These are phyloP conservation scores for Germaria angustata DNA, from an alignment of 2,888 invertebrate genomes.

Conservation along the genomic window DNA sequence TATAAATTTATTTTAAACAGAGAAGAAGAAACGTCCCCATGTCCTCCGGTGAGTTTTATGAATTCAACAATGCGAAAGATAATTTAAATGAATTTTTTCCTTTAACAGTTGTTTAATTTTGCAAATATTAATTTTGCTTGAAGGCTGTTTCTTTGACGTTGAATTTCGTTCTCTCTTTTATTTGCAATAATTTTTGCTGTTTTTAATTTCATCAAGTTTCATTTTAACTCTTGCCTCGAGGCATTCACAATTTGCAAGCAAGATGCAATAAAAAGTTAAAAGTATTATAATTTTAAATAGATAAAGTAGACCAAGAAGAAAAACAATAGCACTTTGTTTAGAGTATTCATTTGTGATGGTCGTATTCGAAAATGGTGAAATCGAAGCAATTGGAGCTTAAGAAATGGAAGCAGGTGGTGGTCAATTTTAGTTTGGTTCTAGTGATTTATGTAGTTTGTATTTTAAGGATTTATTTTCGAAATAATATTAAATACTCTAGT, in stretches of 20 bases:
- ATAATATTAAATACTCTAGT: no score
- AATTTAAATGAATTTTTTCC: slow-evolving; percentile 31
- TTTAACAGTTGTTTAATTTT: slow-evolving; percentile 19
- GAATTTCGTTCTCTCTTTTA: neutral
- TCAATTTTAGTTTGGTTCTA: no score
- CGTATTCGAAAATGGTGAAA: neutral
- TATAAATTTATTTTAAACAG: neutral
- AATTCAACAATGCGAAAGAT: slow-evolving; percentile 36
- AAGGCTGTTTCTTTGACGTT: slow-evolving; percentile 15
- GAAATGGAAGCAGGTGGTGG: neutral
- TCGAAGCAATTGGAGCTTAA: neutral
- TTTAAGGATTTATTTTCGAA: no score
- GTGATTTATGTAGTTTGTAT: no score
- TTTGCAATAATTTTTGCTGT: slow-evolving; percentile 10
- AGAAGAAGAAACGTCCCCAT: neutral
- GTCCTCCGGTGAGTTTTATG: slow-evolving; percentile 14
- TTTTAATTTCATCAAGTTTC: slow-evolving; percentile 30
- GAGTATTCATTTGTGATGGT: no score
- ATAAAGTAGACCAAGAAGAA: neutral
- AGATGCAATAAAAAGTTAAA: neutral
- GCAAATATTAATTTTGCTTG: slow-evolving; percentile 36
- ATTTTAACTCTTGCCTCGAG: slow-evolving; percentile 15
- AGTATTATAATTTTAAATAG: slow-evolving; percentile 8
- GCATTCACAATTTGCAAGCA: slow-evolving; percentile 9
- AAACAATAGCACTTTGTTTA: no score